phyloP scores from a whole-genome alignment of 1,140 invertebrate genomes.

The Eueides isabella region DNA sequence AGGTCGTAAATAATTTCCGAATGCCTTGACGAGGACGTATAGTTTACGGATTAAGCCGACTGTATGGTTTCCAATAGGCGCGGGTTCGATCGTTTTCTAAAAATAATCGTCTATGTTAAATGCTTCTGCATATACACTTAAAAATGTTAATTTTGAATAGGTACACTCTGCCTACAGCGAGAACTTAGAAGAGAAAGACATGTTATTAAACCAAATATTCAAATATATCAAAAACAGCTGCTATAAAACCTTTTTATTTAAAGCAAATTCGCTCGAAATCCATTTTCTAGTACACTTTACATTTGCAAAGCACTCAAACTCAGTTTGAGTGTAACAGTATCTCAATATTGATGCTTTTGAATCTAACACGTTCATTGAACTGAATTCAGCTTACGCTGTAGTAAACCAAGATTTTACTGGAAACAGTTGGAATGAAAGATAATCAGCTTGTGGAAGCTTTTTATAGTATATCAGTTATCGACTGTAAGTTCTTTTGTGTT shows the following conservation, averaged over 20 bases:
- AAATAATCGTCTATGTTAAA: too few relatives aligned
- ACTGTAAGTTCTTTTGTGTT: too few relatives aligned
- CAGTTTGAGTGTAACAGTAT: background rate
- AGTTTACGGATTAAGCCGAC: too few relatives aligned
- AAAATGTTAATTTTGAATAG: too few relatives aligned
- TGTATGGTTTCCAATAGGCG: too few relatives aligned
- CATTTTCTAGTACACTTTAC: background rate
- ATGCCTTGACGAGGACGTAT: too few relatives aligned
- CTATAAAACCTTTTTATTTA: background rate
- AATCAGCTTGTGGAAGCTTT: background rate
- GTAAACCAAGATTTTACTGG: background rate
- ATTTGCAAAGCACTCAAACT: background rate
- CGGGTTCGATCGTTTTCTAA: too few relatives aligned
- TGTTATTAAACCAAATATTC: too few relatives aligned
- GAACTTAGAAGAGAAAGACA: too few relatives aligned
- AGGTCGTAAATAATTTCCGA: too few relatives aligned
- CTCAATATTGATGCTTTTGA: conserved; percentile 8
- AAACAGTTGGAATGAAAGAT: background rate
- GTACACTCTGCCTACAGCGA: background rate
- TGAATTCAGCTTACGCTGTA: background rate
- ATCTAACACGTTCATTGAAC: background rate
- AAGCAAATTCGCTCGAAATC: background rate
- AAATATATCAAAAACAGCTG: background rate
- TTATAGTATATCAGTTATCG: too few relatives aligned
- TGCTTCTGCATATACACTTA: too few relatives aligned